Percentiles rank a stretch among this genome's conserved stretches.
Conservation (phyloP, 2,797 vertebrate genomes). For the Pipistrellus pipistrellus region DNA sequence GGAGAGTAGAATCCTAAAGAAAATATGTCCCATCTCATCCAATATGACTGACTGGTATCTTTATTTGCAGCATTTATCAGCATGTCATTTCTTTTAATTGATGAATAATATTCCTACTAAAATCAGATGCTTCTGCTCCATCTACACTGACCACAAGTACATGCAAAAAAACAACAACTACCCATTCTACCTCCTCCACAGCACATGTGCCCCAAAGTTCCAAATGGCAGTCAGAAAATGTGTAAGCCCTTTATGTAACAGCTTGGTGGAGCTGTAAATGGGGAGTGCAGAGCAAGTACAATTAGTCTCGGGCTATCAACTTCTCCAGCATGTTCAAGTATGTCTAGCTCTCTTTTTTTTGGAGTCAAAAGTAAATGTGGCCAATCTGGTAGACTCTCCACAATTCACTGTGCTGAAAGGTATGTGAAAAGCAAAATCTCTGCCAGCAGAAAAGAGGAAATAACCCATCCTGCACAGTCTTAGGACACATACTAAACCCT, state of each 20-base stretch:
- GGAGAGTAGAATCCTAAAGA: not conserved
- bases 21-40: not conserved
- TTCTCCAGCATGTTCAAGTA: slow-evolving; percentile 6
- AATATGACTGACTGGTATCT: too few species aligned
- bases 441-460: slow-evolving; percentile 27
- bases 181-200: not conserved
- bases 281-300: slow-evolving; percentile 9
- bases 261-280: not conserved
- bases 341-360: not conserved
- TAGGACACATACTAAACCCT: not conserved
- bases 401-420: slow-evolving; percentile 45
- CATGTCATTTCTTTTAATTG: too few species aligned
- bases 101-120: not conserved
- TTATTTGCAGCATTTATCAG: too few species aligned
- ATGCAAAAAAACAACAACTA: not conserved
- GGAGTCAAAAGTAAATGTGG: slow-evolving; percentile 66
- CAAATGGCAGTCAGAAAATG: slow-evolving; percentile 17
- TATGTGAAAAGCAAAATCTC: slow-evolving; percentile 59
- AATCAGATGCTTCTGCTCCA: not conserved
- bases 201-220: not conserved
- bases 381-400: slow-evolving; percentile 53
- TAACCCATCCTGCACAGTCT: not conserved
- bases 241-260: slow-evolving; percentile 60
- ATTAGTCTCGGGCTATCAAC: not conserved
- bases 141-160: not conserved